Conservation (phyloP, 1,140 invertebrate genomes). For the Sarcophaga bullata region DNA sequence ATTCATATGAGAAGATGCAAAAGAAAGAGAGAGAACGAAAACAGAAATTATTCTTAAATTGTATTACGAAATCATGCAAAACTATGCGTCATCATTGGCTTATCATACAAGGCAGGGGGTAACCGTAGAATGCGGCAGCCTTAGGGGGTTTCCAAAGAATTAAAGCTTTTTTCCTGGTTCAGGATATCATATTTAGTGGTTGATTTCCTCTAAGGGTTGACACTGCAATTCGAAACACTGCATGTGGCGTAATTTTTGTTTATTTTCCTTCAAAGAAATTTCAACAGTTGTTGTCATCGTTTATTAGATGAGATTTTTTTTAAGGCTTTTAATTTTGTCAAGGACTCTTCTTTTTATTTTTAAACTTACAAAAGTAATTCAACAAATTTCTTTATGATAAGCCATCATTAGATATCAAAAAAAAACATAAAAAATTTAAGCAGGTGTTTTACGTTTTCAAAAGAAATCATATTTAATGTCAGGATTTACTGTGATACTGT, state of each 20-base stretch:
- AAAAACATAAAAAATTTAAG: neutral
- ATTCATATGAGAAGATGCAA: neutral
- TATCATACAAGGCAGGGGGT: neutral
- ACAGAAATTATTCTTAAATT: too few relatives aligned
- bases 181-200: neutral
- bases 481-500: neutral
- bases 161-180: neutral
- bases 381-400: neutral
- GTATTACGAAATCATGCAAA: too few relatives aligned
- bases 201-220: constrained; percentile 1
- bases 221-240: constrained; percentile 34
- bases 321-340: neutral
- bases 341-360: neutral
- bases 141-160: neutral
- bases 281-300: neutral
- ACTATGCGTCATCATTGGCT: neutral
- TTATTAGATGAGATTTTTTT: constrained; percentile 18
- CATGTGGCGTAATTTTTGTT: constrained; percentile 28
- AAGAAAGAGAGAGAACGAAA: neutral
- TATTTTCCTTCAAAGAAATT: neutral
- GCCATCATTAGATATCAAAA: neutral
- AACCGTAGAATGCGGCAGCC: constrained; percentile 24
- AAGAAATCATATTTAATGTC: neutral
- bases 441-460: neutral
- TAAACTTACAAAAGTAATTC: neutral